Conservation (phyloP, 2,888 invertebrate genomes). For the Rhamnusium bicolor region DNA sequence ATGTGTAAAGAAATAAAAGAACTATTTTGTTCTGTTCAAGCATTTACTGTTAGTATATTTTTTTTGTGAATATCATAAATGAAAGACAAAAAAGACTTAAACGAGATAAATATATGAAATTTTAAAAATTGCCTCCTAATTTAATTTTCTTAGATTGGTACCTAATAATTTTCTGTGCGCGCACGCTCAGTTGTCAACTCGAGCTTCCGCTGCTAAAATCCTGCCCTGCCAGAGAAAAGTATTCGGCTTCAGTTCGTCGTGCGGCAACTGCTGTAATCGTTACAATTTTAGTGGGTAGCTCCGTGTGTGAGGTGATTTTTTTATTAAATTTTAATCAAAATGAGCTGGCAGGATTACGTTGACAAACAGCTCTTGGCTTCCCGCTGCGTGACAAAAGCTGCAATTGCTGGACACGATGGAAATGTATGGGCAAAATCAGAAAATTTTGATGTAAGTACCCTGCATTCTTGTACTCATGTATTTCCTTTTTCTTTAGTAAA, state of each 20-base stretch:
- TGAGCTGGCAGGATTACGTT: slow-evolving; percentile 99
- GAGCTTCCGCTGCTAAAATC: slow-evolving; percentile 63
- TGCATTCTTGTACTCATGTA: slow-evolving; percentile 33
- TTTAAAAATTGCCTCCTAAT: slow-evolving; percentile 17
- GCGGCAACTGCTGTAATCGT: slow-evolving; percentile 62
- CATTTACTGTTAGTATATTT: no score
- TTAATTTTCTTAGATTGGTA: slow-evolving; percentile 40
- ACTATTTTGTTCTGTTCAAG: no score
- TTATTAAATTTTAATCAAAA: slow-evolving; percentile 72
- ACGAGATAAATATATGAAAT: neutral
- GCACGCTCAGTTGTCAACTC: slow-evolving; percentile 62
- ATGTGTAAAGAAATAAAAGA: no score
- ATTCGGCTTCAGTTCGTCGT: slow-evolving; percentile 65
- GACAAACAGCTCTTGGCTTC: slow-evolving; percentile 97
- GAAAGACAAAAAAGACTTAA: no score
- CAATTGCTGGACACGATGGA: slow-evolving; percentile 95
- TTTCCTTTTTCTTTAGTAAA: slow-evolving; percentile 39
- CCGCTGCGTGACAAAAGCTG: slow-evolving; percentile 94
- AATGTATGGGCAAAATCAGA: slow-evolving; percentile 96
- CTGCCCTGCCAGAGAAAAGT: slow-evolving; percentile 57
- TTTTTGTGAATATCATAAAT: no score
- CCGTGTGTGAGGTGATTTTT: slow-evolving; percentile 67
- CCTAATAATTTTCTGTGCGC: slow-evolving; percentile 39
- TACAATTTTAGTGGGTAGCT: slow-evolving; percentile 63
- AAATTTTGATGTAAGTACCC: slow-evolving; percentile 90